Conservation (phyloP, 2,113 vertebrate genomes). For the Bungarus multicinctus region DNA sequence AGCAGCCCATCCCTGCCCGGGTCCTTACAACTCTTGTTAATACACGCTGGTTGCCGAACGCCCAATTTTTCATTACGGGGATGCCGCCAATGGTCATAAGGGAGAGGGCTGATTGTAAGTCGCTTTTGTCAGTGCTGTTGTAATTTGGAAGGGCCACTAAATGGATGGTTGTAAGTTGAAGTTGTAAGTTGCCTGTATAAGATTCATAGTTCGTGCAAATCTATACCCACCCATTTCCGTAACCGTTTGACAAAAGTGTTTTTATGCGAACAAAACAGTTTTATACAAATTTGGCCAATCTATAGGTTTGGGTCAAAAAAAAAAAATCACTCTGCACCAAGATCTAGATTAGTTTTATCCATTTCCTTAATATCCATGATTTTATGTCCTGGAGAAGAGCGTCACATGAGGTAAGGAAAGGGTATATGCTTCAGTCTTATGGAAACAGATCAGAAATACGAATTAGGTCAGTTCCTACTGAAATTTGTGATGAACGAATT, state of each 20-base stretch:
- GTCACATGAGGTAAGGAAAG: neutral
- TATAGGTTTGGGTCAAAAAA: neutral
- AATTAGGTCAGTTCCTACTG: neutral
- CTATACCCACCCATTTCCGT: neutral
- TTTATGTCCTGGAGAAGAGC: neutral
- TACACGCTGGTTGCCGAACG: too few relatives aligned
- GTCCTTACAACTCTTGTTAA: too few relatives aligned
- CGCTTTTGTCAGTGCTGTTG: too few relatives aligned
- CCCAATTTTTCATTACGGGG: too few relatives aligned
- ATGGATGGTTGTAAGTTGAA: too few relatives aligned
- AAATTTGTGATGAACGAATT: neutral
- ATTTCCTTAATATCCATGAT: neutral
- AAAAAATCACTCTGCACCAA: neutral
- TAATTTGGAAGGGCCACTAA: too few relatives aligned
- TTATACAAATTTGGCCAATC: neutral
- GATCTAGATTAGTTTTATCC: neutral
- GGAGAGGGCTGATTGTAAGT: too few relatives aligned
- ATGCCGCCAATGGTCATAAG: too few relatives aligned
- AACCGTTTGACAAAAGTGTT: neutral
- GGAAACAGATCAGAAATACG: neutral
- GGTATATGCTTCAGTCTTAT: neutral
- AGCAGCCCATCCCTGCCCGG: too few relatives aligned
- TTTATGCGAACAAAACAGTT: neutral
- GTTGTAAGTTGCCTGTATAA: neutral
- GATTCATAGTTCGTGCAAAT: neutral